Base-by-base conservation (phyloP, 2,797 vertebrate genomes). In the Eutrigla gurnardus region DNA sequence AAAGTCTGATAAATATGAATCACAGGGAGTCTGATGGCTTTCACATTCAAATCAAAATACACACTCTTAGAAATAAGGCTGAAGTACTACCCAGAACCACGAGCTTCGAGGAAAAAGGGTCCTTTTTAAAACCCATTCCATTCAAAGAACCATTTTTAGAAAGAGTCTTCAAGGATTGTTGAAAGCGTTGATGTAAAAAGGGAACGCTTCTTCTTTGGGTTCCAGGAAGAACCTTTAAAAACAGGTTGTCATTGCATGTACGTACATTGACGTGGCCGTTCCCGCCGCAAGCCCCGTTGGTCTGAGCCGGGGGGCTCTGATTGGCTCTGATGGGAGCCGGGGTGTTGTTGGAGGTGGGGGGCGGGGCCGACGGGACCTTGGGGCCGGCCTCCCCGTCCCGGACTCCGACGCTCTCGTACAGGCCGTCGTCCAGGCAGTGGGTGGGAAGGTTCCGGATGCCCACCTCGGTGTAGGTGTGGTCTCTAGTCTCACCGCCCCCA, bases 381-480 rank as follows among this genome's bases (percentile, higher is more conserved):
- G 86, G 70, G n/a, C 65, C 79, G 0, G 65, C 2, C 4, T 91
- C 88, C 1, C 61, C 64, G 35, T 92, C 90, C 50, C 91, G 84
- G 7, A 94, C 87, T 6, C 93, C 93, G 7, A 95, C 95, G 0
- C 82, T 94, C 86, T 96, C 95, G 10, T 96, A 96, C 63, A 96
- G 79, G 39, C 93, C 93, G 5, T 96, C 94, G 0, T 96, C 94
- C 59, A 87, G 85, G 76, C 86, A 88, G 32, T 87, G 91, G 45
- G 67, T 82, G 0, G 92, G 88, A 1, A 91, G 89, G 72, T 91
- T 89, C 43, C 89, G 89, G 43, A 90, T 58, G 42, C 93, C 93
- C 75, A 95, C 94, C 87, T 95, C 93, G 0, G 93, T 94, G 84
- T 94, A 94, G 36, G 93, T 94, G 83, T 94, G 94, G 40, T 95